Evolutionary conservation across 2,888 invertebrate genomes (phyloP).

Genomic region (Pterostichus madidus): DNA sequence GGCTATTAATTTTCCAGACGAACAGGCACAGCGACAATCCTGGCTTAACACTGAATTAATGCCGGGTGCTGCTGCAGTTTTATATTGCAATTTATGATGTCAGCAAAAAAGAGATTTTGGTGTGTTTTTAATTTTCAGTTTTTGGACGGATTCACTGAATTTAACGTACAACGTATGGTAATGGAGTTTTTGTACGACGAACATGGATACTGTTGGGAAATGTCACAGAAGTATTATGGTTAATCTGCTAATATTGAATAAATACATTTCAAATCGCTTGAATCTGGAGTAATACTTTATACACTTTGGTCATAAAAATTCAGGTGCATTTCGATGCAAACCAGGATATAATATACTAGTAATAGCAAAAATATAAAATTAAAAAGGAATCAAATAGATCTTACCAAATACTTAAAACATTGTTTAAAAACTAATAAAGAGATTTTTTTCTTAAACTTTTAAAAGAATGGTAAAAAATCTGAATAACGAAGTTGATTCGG

Average conservation of each 20-base stretch:
- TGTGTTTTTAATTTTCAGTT: conserved; percentile 56
- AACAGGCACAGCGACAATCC: conserved; percentile 61
- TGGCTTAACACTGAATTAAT: conserved; percentile 66
- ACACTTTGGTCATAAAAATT: too few relatives aligned
- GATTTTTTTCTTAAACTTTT: too few relatives aligned
- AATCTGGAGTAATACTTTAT: too few relatives aligned
- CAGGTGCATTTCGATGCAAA: too few relatives aligned
- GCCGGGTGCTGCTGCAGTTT: conserved; percentile 60
- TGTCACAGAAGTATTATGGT: conserved; percentile 8
- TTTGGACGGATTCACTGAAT: conserved; percentile 44
- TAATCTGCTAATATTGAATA: neutral
- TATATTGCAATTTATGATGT: conserved; percentile 66
- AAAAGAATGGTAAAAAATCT: too few relatives aligned
- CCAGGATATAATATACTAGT: too few relatives aligned
- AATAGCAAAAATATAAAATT: too few relatives aligned
- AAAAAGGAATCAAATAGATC: too few relatives aligned
- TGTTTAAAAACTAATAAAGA: too few relatives aligned
- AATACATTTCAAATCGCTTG: too few relatives aligned
- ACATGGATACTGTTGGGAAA: conserved; percentile 20
- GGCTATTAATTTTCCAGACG: conserved; percentile 66
- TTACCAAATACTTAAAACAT: too few relatives aligned
- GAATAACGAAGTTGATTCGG: too few relatives aligned
- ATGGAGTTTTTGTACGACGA: conserved; percentile 20
- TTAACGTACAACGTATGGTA: conserved; percentile 33
- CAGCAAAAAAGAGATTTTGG: conserved; percentile 57